Percentiles rank a stretch among this genome's conserved stretches.
Evolutionary conservation across 2,113 vertebrate species (phyloP).

Genomic region (Amphiprion ocellaris): DNA sequence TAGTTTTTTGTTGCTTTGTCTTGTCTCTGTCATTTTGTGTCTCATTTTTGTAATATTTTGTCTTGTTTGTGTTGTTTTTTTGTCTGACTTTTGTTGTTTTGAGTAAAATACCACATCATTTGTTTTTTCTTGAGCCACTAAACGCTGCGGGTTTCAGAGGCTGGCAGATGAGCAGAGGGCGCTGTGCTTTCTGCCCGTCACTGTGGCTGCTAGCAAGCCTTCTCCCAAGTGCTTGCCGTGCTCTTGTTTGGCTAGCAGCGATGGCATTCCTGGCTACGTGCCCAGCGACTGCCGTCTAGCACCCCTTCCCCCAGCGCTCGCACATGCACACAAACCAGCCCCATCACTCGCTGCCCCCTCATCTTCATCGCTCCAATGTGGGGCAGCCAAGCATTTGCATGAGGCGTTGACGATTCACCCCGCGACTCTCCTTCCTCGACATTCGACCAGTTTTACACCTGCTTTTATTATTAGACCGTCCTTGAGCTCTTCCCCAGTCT

Average conservation of each 20-base stretch:
- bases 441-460: slow-evolving; percentile 36
- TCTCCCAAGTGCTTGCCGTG: slow-evolving; percentile 80
- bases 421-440: slow-evolving; percentile 7
- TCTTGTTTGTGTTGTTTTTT: too few relatives aligned
- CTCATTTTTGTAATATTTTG: too few relatives aligned
- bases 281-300: slow-evolving; percentile 88
- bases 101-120: too few relatives aligned
- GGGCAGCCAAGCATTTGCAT: slow-evolving; percentile 37
- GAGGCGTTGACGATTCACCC: slow-evolving; percentile 28
- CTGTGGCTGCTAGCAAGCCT: slow-evolving; percentile 81
- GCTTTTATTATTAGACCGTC: slow-evolving; percentile 40
- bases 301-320: slow-evolving; percentile 73
- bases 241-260: slow-evolving; percentile 86
- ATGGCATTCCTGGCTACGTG: slow-evolving; percentile 90
- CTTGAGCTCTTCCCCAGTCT: slow-evolving; percentile 29
- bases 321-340: slow-evolving; percentile 53
- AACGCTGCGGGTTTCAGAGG: not conserved
- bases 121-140: not conserved
- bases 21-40: too few relatives aligned
- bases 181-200: slow-evolving; percentile 40
- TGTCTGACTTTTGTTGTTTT: too few relatives aligned
- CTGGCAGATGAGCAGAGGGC: slow-evolving; percentile 29
- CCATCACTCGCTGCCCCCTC: slow-evolving; percentile 47
- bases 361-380: slow-evolving; percentile 46
- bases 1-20: too few relatives aligned